These are phyloP conservation scores for Gymnoscelis rufifasciata DNA, from an alignment of 2,888 invertebrate genomes.

Conservation along the genomic window DNA sequence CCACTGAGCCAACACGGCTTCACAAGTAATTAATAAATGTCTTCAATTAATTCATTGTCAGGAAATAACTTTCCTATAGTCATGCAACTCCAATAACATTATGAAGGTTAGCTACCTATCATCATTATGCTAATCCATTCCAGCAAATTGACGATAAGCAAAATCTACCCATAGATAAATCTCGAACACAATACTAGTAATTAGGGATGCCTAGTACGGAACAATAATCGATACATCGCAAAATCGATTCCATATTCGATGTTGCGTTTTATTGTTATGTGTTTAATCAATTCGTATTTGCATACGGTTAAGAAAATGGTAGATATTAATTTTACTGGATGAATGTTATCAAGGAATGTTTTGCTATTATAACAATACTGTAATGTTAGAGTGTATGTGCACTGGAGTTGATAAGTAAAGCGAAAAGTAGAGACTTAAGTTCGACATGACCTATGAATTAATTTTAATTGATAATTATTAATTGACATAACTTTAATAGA, in stretches of 20 bases:
- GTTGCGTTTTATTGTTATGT: constrained; percentile 57
- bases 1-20: no score
- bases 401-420: no score
- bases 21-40: no score
- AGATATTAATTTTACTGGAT: constrained; percentile 2
- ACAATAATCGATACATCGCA: constrained; percentile 65
- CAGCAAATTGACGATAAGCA: constrained; percentile 13
- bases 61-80: no score
- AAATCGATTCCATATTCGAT: constrained; percentile 69
- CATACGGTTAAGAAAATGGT: constrained; percentile 23
- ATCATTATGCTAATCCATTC: neutral
- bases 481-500: no score
- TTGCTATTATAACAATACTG: neutral
- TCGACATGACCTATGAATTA: no score
- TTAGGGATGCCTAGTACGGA: constrained; percentile 69
- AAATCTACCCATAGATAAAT: constrained; percentile 22
- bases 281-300: constrained; percentile 65
- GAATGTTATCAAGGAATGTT: constrained; percentile 10
- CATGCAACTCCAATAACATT: neutral
- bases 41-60: no score
- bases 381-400: no score
- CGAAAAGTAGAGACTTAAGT: no score
- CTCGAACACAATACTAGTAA: constrained; percentile 44
- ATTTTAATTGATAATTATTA: no score
- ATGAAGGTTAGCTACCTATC: neutral